These are phyloP conservation scores for Steinernema feltiae DNA, from an alignment of 1,140 invertebrate genomes.

Conservation along the genomic window DNA sequence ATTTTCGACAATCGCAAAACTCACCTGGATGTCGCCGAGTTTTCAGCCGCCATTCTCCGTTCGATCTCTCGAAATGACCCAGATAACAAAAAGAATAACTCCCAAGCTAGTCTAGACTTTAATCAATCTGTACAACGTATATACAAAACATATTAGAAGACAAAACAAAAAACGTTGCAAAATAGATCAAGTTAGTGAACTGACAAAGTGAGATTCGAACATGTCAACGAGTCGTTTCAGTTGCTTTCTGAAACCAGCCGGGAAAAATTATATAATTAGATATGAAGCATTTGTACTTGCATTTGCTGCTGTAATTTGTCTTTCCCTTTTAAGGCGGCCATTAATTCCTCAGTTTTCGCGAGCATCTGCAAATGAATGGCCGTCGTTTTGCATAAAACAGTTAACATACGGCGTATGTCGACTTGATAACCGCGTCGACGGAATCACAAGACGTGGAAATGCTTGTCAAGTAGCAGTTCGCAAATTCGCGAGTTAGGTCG, in stretches of 20 bases:
- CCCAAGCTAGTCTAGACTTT: too few relatives aligned
- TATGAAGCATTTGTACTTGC: constrained; percentile 3
- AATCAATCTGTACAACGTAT: not conserved
- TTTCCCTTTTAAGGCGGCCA: constrained; percentile 17
- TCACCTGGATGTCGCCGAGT: too few relatives aligned
- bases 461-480: constrained; percentile 31
- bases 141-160: not conserved
- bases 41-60: too few relatives aligned
- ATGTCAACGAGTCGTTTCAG: constrained; percentile 29
- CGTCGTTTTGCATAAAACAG: too few relatives aligned
- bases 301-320: constrained; percentile 26
- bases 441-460: constrained; percentile 31
- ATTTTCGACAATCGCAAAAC: too few relatives aligned
- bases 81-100: too few relatives aligned
- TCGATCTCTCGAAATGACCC: too few relatives aligned
- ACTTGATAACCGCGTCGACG: constrained; percentile 30
- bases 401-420: constrained; percentile 34
- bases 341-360: constrained; percentile 38
- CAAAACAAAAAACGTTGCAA: not conserved
- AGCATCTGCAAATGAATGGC: constrained; percentile 36
- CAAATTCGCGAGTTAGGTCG: constrained; percentile 31
- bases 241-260: constrained; percentile 24
- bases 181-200: constrained; percentile 20
- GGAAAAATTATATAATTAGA: not conserved
- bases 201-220: constrained; percentile 31